A percentile compares a stretch with the other conserved stretches of the same genome.
Evolutionary conservation across 2,888 invertebrate species (phyloP).

Genomic region (Orthosia gracilis): DNA sequence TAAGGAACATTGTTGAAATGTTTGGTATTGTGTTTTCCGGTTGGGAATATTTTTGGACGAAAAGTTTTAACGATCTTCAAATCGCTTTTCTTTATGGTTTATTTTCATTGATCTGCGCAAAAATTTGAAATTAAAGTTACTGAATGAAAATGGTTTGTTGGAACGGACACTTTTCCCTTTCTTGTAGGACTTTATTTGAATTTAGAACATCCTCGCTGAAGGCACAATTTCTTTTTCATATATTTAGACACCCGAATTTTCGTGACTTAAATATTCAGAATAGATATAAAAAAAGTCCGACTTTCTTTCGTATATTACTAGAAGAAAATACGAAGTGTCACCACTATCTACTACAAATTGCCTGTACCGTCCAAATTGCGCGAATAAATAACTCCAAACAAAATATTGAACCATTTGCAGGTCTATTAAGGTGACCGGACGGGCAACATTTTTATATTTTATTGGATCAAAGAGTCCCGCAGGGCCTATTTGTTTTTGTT

Average conservation of each 20-base stretch:
- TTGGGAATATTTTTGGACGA: neutral
- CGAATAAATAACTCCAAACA: slow-evolving; percentile 37
- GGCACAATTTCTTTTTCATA: too few species aligned
- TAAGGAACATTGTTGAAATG: slow-evolving; percentile 13
- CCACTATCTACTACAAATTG: slow-evolving; percentile 16
- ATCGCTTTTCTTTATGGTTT: slow-evolving; percentile 15
- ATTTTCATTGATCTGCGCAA: neutral
- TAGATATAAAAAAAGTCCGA: neutral
- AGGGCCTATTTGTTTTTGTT: slow-evolving; percentile 41
- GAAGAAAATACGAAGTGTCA: neutral
- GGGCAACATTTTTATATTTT: slow-evolving; percentile 37
- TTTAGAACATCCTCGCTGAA: neutral
- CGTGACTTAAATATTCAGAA: neutral
- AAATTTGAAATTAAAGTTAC: neutral
- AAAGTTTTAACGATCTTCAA: slow-evolving; percentile 28
- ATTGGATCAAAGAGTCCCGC: slow-evolving; percentile 50
- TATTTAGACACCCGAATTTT: too few species aligned
- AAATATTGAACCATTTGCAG: slow-evolving; percentile 39
- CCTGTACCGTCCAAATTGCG: neutral
- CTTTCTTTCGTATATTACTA: neutral
- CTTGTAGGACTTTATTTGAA: neutral
- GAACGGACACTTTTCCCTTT: neutral
- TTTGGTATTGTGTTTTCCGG: slow-evolving; percentile 9
- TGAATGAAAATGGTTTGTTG: neutral
- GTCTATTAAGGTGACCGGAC: slow-evolving; percentile 14